Percentiles rank a stretch among this genome's conserved stretches.
Evolutionary conservation across 2,113 vertebrate genomes (phyloP).

Genomic region (Athene noctua): DNA sequence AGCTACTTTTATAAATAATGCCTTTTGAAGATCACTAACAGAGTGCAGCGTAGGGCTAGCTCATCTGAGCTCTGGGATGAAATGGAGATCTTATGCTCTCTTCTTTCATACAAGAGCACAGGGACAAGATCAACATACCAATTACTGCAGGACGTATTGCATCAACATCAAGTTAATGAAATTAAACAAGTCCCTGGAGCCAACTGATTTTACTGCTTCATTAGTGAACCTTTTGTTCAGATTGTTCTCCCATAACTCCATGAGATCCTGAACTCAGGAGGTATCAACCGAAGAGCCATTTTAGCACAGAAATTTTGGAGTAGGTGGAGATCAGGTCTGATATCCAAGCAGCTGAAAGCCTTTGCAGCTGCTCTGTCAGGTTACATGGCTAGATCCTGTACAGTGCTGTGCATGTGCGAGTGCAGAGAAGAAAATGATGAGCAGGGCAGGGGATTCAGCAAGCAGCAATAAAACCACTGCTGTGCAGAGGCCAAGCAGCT

Average conservation of each 20-base stretch:
- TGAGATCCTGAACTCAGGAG: constrained; percentile 30
- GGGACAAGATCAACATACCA: constrained; percentile 53
- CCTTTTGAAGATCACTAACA: constrained; percentile 61
- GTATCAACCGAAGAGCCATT: not conserved
- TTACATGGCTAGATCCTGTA: not conserved
- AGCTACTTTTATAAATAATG: constrained; percentile 53
- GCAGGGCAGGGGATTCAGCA: not conserved
- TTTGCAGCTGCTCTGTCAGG: not conserved
- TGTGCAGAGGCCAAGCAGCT: not conserved
- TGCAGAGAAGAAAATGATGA: not conserved
- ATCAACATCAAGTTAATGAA: constrained; percentile 63
- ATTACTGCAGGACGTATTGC: constrained; percentile 56
- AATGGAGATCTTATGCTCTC: constrained; percentile 32
- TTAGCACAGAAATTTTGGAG: not conserved
- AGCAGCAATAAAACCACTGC: not conserved
- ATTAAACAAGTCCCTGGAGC: constrained; percentile 56
- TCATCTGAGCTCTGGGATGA: constrained; percentile 24
- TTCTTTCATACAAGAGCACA: constrained; percentile 23
- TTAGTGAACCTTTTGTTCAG: constrained; percentile 61
- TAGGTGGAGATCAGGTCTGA: not conserved
- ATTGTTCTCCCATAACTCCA: not conserved
- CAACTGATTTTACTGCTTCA: constrained; percentile 37
- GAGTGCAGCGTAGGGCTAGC: not conserved
- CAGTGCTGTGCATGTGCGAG: not conserved
- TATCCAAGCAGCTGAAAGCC: not conserved